These are phyloP conservation scores for Esox niger DNA, from an alignment of 2,113 vertebrate species.

Conservation along the genomic window DNA sequence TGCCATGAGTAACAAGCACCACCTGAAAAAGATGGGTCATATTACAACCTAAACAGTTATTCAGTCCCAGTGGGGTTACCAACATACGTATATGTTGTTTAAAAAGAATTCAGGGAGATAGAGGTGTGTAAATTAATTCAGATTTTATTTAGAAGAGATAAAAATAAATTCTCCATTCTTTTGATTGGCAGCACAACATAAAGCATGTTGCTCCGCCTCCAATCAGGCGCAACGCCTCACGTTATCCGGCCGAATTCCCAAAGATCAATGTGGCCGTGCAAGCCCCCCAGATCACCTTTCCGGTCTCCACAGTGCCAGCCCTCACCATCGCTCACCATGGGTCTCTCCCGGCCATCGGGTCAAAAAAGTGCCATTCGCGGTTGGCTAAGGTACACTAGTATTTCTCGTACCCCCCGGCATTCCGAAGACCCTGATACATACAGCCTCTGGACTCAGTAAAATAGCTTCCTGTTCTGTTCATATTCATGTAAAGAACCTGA, in stretches of 20 bases:
- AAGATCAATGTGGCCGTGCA: conserved; percentile 42
- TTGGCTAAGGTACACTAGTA: conserved; percentile 55
- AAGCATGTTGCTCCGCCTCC: conserved; percentile 28
- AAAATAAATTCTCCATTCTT: too few relatives aligned
- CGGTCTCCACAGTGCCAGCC: conserved; percentile 26
- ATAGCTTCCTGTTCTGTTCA: too few relatives aligned
- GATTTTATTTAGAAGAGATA: too few relatives aligned
- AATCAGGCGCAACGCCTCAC: neutral
- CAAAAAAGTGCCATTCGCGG: conserved; percentile 40
- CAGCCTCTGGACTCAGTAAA: too few relatives aligned
- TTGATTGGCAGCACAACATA: conserved; percentile 32
- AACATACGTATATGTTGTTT: too few relatives aligned
- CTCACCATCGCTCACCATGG: conserved; percentile 34
- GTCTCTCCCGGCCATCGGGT: conserved; percentile 30
- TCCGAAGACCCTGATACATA: too few relatives aligned
- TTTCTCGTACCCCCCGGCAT: too few relatives aligned
- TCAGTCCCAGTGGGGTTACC: too few relatives aligned
- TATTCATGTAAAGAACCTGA: neutral
- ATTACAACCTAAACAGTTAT: neutral
- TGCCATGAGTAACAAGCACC: conserved; percentile 1
- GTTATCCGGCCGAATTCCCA: conserved; percentile 45
- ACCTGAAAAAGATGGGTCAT: neutral
- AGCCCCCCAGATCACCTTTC: conserved; percentile 25
- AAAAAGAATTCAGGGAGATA: too few relatives aligned
- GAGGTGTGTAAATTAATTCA: too few relatives aligned